These are phyloP conservation scores for Poecilia velifera DNA, from an alignment of 2,797 vertebrate species.

Conservation along the genomic window DNA sequence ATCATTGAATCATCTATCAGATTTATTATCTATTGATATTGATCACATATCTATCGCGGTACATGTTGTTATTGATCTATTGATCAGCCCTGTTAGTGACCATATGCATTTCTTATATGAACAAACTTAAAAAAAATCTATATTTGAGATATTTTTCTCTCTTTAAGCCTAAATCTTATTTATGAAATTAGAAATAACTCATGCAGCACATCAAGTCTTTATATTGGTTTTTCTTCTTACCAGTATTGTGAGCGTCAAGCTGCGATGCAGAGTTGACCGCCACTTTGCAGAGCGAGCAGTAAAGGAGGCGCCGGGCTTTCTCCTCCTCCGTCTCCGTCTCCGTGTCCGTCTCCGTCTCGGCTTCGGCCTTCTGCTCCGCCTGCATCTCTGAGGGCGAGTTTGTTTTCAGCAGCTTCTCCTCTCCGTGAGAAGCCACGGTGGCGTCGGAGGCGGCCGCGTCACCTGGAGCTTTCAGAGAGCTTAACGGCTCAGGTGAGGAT, in stretches of 20 bases:
- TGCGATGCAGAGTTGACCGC: conserved; percentile 98
- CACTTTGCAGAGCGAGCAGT: conserved; percentile 99
- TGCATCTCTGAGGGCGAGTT: conserved; percentile 62
- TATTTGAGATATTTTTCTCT: neutral
- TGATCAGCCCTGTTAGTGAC: neutral
- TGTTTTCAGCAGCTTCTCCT: conserved; percentile 64
- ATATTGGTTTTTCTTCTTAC: conserved; percentile 76
- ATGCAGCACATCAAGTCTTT: neutral
- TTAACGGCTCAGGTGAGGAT: conserved; percentile 19
- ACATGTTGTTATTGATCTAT: too few species aligned
- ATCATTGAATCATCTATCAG: too few species aligned
- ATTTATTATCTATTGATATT: too few species aligned
- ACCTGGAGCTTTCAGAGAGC: conserved; percentile 48
- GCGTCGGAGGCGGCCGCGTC: conserved; percentile 76
- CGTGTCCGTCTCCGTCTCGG: conserved; percentile 71
- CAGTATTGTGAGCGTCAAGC: conserved; percentile 97
- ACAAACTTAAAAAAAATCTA: neutral
- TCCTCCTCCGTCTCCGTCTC: conserved; percentile 90
- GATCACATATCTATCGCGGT: too few species aligned
- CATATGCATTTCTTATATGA: neutral
- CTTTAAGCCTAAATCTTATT: neutral
- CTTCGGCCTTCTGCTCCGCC: conserved; percentile 71
- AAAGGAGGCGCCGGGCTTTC: conserved; percentile 93
- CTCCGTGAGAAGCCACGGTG: conserved; percentile 81
- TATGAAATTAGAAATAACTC: neutral